Conservation (phyloP, 1,140 invertebrate genomes). For the Tetraneura akinire region DNA sequence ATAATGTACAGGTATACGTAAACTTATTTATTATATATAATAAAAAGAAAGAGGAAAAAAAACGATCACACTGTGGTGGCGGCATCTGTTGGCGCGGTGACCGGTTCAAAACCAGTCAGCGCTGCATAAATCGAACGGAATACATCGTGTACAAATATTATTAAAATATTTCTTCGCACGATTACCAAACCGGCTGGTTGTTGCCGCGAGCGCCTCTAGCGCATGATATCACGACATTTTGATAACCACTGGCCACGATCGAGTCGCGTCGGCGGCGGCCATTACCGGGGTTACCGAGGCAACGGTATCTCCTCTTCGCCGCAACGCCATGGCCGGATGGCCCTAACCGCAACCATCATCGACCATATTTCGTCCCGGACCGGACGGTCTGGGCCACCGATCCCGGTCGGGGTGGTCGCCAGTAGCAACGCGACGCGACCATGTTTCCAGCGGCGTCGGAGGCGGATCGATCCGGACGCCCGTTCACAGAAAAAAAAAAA, state of each 20-base stretch:
- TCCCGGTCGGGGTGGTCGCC: neutral
- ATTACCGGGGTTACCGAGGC: conserved; percentile 1
- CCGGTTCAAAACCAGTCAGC: too few relatives aligned
- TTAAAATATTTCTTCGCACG: neutral
- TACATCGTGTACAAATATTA: too few relatives aligned
- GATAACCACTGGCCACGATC: neutral
- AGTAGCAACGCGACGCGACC: conserved; percentile 27
- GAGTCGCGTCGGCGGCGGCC: neutral
- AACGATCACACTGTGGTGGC: neutral
- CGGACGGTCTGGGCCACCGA: neutral
- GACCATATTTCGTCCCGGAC: neutral
- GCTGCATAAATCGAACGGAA: too few relatives aligned
- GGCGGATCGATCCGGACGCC: conserved; percentile 20
- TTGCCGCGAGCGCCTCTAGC: neutral
- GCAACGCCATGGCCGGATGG: too few relatives aligned
- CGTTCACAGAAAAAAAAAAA: too few relatives aligned
- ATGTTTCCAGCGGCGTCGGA: neutral
- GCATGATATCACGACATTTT: neutral
- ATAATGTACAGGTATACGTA: too few relatives aligned
- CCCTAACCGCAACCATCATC: too few relatives aligned
- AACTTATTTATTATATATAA: too few relatives aligned
- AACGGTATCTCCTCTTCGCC: neutral
- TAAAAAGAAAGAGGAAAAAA: neutral
- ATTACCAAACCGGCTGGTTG: neutral
- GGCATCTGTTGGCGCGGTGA: neutral